Evolutionary conservation across 35 echinoderm and acorn worm genomes (phyloP), one percentile per base, ranked within the genome.

Genomic region (Hemicentrotus pulcherrimus): DNA sequence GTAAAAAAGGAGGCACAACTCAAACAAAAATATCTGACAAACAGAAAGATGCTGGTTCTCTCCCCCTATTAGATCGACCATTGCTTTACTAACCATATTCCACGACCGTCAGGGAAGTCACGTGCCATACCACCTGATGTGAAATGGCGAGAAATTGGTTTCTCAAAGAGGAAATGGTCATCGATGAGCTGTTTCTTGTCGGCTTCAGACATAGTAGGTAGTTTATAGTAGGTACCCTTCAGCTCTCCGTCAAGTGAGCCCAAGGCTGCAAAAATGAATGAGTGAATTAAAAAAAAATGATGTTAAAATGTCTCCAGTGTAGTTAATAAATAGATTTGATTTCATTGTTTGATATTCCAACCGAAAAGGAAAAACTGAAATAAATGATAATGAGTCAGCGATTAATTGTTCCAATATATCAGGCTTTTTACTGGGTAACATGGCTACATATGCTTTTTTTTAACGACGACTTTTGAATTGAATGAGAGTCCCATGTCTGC

Each of bases 161-260:
- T 95, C 65, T 98, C 97, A 65, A 99, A 99, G 28, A 99, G 94
- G 95, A 99, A 99, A 86, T 99, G 98, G 61, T 99, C 98, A 89
- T 97, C 98, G 41, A 99, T 99, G 19, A 99, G 97, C 91, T 98
- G 96, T 86, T 97, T 94, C 88, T 99, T 96, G 65, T 97, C 97
- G 50, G 94, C 95, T 41, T 97, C 95, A 19, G 95, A 92, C 97
- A 99, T 88, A 24, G 70, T 97, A 46, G 88, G 95, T 58, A 99
- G 92, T 8, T 95, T 91, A 55, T 99, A 99, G 94, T 99, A 99
- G 61, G 98, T 99, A 31, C 98, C 98, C 35, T 97, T 95, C n/a
- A 99, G 94, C 14, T 99, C 97, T 22, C 96, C 98, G 16, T 28
- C 70, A 31, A 99, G 48, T 10, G 96, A 86, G 61, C 85, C 95